Evolutionary conservation across 1,140 invertebrate genomes (phyloP).

Genomic region (Venustaconcha ellipsiformis): DNA sequence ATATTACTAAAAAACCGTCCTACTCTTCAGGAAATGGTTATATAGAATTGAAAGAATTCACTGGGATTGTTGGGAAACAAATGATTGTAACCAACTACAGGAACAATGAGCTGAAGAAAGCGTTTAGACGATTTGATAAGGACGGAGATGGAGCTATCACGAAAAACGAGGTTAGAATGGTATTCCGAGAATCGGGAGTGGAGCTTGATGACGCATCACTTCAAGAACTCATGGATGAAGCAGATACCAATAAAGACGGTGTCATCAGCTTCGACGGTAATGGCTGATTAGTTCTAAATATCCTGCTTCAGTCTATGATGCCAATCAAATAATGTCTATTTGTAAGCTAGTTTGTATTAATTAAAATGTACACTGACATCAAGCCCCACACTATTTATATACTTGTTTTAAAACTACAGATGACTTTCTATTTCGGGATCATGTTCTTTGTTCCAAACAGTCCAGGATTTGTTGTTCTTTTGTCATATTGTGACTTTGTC

Average conservation of each 20-base stretch:
- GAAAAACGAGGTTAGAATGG: conserved; percentile 6
- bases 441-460: no score
- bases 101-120: conserved; percentile 6
- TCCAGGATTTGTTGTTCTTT: no score
- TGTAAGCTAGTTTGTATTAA: no score
- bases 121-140: conserved; percentile 11
- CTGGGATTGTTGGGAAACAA: conserved; percentile 7
- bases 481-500: no score
- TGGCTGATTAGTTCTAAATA: no score
- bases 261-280: conserved; percentile 26
- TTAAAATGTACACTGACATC: no score
- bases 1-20: no score
- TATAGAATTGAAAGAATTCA: conserved; percentile 23
- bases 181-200: conserved; percentile 11
- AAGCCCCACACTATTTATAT: no score
- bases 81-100: conserved; percentile 19
- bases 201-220: conserved; percentile 10
- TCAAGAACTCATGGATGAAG: conserved; percentile 10
- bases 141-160: conserved; percentile 26
- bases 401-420: no score
- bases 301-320: no score
- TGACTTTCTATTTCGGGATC: no score
- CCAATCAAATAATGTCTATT: no score
- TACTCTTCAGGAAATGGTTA: conserved; percentile 10
- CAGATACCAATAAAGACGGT: conserved; percentile 19